Base-by-base conservation (phyloP, 2,888 invertebrate species). In the Idaea biselata region DNA sequence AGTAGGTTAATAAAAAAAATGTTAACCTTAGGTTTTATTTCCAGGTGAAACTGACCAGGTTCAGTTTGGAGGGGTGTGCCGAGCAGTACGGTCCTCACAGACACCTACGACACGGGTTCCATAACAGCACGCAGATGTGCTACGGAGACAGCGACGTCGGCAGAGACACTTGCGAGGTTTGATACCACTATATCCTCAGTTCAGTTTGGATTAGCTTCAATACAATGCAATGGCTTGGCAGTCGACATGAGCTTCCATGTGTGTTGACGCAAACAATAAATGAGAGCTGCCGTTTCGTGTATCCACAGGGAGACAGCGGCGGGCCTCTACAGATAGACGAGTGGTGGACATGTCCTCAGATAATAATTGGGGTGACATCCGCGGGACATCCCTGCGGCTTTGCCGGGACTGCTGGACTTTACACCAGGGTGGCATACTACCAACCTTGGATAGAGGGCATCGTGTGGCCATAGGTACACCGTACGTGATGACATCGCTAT, bases 271-370 rank as follows among this genome's bases (percentile, higher is more conserved):
- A n/a, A n/a, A n/a, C n/a, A n/a, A n/a, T n/a, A n/a, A n/a, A n/a
- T n/a, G n/a, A n/a, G n/a, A n/a, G n/a, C n/a, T n/a, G n/a, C n/a
- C n/a, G n/a, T 54, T 54, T 54, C 54, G 6, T 4, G 6, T 32
- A 32, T 11, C 32, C 32, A 6, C 77, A 94, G 94, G 95, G 95
- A 6, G 95, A 95, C 84, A 94, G 94, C 62, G 95, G 95, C 0
- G 95, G 95, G 0, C 95, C 95, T 0, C 79, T 95, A 0, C 84
- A 86, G 31, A 63, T 58, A 16, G 60, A 65, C 58, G 60, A 25
- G 1, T 32, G 63, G 1, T 55, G 53, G 62, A 88, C 6, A 55
- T 94, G 94, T 63, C 83, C 93, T 78, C 88, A 90, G 68, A 84
- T 82, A 6, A 70, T 94, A 0, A 74, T 93, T 1, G 94, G 94